Evolutionary conservation across 2,888 invertebrate species (phyloP).

Genomic region (Erebia aethiops): DNA sequence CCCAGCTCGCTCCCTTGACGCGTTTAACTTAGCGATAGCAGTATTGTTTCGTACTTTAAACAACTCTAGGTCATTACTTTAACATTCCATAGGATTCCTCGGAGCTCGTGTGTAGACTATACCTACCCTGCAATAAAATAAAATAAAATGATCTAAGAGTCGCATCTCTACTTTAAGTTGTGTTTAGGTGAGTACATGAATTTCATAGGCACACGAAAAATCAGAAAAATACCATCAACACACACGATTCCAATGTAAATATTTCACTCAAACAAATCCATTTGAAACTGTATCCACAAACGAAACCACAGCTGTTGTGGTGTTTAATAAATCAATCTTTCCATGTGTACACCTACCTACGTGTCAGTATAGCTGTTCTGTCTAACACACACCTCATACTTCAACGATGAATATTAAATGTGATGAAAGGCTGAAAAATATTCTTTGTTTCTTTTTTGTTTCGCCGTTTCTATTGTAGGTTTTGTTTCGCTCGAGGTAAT

Average conservation of each 20-base stretch:
- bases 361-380: background rate
- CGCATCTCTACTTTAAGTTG: too few relatives aligned
- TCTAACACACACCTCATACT: background rate
- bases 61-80: too few relatives aligned
- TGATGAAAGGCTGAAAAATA: constrained; percentile 17
- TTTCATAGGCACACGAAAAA: background rate
- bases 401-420: constrained; percentile 18
- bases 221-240: background rate
- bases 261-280: constrained; percentile 25
- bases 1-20: too few relatives aligned
- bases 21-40: too few relatives aligned
- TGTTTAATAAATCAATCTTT: constrained; percentile 45
- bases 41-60: too few relatives aligned
- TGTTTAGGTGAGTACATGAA: background rate
- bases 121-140: too few relatives aligned
- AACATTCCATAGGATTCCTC: too few relatives aligned
- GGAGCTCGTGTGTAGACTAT: too few relatives aligned
- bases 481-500: background rate
- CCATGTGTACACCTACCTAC: background rate
- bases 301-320: constrained; percentile 28
- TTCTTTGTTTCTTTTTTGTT: background rate
- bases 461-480: background rate
- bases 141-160: too few relatives aligned
- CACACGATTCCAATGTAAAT: constrained; percentile 2
- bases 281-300: constrained; percentile 24